Evolutionary conservation across 2,797 vertebrate genomes (phyloP).

Genomic region (Lithobates pipiens): DNA sequence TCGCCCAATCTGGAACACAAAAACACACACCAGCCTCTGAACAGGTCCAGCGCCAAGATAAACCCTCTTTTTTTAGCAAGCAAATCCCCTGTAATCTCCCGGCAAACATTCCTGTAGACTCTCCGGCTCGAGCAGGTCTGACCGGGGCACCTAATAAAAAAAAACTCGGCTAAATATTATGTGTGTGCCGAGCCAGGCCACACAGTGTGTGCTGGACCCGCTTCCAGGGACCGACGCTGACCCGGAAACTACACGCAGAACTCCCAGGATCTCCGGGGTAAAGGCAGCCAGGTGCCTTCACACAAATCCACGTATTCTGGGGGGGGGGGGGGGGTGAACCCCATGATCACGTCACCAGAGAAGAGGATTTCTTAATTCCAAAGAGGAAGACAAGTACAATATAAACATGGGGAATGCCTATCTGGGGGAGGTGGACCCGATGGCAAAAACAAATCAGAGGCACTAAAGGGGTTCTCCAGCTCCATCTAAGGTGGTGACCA

Average conservation of each 20-base stretch:
- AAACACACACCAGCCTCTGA: not conserved
- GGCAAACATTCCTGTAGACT: slow-evolving; percentile 22
- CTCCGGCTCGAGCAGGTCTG: slow-evolving; percentile 1
- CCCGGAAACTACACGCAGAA: not conserved
- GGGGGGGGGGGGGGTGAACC: too few species aligned
- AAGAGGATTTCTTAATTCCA: too few species aligned
- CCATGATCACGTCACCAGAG: too few species aligned
- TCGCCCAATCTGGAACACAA: not conserved
- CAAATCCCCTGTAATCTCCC: slow-evolving; percentile 31
- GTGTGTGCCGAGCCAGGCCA: not conserved
- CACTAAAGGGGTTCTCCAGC: too few species aligned
- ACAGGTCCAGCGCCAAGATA: slow-evolving; percentile 1
- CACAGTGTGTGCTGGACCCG: not conserved
- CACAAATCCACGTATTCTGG: too few species aligned
- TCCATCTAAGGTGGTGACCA: too few species aligned
- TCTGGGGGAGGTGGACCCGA: too few species aligned
- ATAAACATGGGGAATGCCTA: too few species aligned
- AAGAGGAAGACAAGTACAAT: too few species aligned
- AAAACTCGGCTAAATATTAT: slow-evolving; percentile 12
- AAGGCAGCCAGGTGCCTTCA: too few species aligned
- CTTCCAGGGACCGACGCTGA: not conserved
- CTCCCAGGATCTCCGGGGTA: too few species aligned
- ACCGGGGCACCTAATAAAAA: not conserved
- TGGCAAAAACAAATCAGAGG: too few species aligned
- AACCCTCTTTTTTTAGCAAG: slow-evolving; percentile 7